Evolutionary conservation across 2,888 invertebrate genomes (phyloP).

Genomic region (Sinohyriopsis cumingii): DNA sequence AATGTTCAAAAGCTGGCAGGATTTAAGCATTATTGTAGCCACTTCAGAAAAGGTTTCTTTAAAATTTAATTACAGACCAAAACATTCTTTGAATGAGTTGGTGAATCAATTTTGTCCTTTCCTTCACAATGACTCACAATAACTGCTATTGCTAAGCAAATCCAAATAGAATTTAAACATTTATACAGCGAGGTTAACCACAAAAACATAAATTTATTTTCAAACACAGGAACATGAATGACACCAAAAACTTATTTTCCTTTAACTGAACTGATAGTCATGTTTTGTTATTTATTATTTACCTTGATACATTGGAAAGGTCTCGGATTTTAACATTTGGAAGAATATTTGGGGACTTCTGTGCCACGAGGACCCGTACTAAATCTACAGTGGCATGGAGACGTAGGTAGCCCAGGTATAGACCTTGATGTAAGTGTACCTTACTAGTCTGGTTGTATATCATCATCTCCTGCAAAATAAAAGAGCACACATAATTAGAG

Average conservation of each 20-base stretch:
- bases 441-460: conserved; percentile 86
- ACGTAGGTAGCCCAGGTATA: conserved; percentile 96
- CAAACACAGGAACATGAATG: no score
- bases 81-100: neutral
- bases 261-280: no score
- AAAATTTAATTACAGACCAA: neutral
- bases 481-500: neutral
- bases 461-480: conserved; percentile 75
- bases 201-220: no score
- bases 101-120: no score
- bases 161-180: no score
- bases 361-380: conserved; percentile 92
- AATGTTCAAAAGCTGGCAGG: no score
- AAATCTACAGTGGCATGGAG: conserved; percentile 96
- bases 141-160: no score
- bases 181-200: no score
- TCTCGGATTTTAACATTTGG: conserved; percentile 94
- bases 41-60: neutral
- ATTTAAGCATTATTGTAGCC: no score
- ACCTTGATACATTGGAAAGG: conserved; percentile 96
- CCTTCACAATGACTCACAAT: no score
- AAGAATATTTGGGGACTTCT: conserved; percentile 93
- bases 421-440: conserved; percentile 86
- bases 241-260: no score
- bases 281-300: conserved; percentile 68